Evolutionary conservation across 1,140 invertebrate genomes (phyloP).

Genomic region (Nasonia longicornis): DNA sequence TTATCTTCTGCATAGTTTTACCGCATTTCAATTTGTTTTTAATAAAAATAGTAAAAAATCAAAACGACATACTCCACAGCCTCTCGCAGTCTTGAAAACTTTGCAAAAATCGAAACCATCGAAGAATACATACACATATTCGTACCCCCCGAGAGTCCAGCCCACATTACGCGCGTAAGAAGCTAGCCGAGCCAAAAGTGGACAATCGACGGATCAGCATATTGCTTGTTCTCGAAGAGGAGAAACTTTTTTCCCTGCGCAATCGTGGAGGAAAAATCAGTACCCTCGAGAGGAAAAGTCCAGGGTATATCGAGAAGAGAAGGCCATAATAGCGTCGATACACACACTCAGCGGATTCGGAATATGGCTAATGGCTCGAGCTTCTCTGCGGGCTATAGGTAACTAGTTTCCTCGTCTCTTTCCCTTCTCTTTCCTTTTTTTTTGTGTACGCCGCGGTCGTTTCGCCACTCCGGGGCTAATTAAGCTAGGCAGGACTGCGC

Average conservation of each 20-base stretch:
- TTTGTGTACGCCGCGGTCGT: not conserved
- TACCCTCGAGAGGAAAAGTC: not conserved
- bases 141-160: not conserved
- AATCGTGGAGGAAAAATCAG: not conserved
- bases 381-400: not conserved
- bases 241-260: not conserved
- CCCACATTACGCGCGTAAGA: not conserved
- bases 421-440: not conserved
- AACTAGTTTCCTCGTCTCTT: conserved; percentile 26
- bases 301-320: not conserved
- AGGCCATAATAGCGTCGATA: conserved; percentile 3
- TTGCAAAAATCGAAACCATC: too few species aligned
- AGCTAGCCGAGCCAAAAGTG: not conserved
- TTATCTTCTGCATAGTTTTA: too few species aligned
- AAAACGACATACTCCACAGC: too few species aligned
- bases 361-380: conserved; percentile 28
- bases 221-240: not conserved
- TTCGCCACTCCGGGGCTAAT: conserved; percentile 2
- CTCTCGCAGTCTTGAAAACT: too few species aligned
- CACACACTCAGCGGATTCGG: conserved; percentile 17
- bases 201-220: not conserved
- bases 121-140: too few species aligned
- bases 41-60: too few species aligned
- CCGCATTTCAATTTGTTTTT: too few species aligned
- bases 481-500: conserved; percentile 12